Conservation (phyloP, 2,113 vertebrate genomes). For the Toxotes chatareus region DNA sequence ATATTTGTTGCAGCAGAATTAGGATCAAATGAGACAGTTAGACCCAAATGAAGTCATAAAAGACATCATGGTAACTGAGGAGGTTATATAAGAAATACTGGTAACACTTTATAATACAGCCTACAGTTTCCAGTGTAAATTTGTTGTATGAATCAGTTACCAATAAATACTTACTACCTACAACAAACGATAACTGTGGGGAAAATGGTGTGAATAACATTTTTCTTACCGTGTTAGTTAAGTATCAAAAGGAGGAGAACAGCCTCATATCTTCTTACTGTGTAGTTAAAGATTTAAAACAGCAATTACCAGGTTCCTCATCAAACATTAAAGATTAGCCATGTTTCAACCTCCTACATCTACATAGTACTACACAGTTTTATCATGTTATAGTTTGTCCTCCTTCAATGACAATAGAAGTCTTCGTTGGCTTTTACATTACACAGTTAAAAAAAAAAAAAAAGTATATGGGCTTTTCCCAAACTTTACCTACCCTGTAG, state of each 20-base stretch:
- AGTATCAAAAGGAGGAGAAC: too few relatives aligned
- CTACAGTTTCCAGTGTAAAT: neutral
- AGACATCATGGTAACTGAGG: neutral
- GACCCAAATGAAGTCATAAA: neutral
- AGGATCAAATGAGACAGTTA: neutral
- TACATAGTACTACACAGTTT: neutral
- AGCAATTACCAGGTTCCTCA: too few relatives aligned
- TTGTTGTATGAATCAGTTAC: too few relatives aligned
- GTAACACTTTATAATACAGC: neutral
- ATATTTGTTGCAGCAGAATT: neutral
- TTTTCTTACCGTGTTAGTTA: too few relatives aligned
- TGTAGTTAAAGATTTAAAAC: too few relatives aligned
- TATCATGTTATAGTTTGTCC: neutral
- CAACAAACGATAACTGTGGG: too few relatives aligned
- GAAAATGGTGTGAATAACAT: too few relatives aligned
- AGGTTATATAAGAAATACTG: neutral
- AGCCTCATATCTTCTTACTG: too few relatives aligned
- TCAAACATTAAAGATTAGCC: too few relatives aligned
- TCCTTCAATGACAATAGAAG: too few relatives aligned
- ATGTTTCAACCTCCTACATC: too few relatives aligned
- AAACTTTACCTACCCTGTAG: neutral
- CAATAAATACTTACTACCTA: too few relatives aligned
- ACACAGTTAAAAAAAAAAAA: neutral
- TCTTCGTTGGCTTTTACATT: neutral
- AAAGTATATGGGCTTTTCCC: neutral